Evolutionary conservation across 2,888 invertebrate species (phyloP), one percentile per base, ranked within the genome.

Genomic region (Azorinus chamasolen): DNA sequence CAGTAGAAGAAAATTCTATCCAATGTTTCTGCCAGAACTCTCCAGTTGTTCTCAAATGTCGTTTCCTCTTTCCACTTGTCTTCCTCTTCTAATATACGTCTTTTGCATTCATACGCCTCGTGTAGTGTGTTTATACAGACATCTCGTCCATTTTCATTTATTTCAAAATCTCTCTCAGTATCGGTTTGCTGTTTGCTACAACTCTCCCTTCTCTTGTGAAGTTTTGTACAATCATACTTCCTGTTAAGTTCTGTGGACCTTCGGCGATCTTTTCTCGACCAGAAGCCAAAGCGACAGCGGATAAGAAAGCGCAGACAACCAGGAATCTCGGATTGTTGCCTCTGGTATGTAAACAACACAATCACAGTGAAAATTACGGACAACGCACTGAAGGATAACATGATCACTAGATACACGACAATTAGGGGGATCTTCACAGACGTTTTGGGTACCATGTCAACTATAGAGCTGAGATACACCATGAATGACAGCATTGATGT

Each of bases 401-500:
- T 68, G 48, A 74, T 63, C 12, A 74, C 74, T 12, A 74, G 53
- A 54, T 74, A 74, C 22, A 74, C 69, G 20, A 68, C 68, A n/a
- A 74, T 51, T 18, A 74, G 46, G 1, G 74, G 74, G 1, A 74
- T 68, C 16, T 74, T 68, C 14, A 74, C 53, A 43, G 74, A 74
- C 6, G 74, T 69, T 59, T 74, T 68, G 1, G 74, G 74, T 12
- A 74, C 63, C 63, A 69, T 74, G 37, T 74, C 74, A 12, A 68
- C 69, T n/a, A 74, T 74, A 22, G 69, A 74, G 22, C 68, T 74
- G 8, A 74, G 54, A 32, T 69, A 74, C 27, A 74, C 74, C 58
- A 74, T 69, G 43, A 74, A 74, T 14, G 74, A 69, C 10, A 74
- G 69, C 68, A 74, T 69, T 20, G 69, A 69, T 10, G 74, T 69